Percentiles rank a stretch among this genome's conserved stretches.
Evolutionary conservation across 2,113 vertebrate species (phyloP).

Genomic region (Cinclus cinclus): DNA sequence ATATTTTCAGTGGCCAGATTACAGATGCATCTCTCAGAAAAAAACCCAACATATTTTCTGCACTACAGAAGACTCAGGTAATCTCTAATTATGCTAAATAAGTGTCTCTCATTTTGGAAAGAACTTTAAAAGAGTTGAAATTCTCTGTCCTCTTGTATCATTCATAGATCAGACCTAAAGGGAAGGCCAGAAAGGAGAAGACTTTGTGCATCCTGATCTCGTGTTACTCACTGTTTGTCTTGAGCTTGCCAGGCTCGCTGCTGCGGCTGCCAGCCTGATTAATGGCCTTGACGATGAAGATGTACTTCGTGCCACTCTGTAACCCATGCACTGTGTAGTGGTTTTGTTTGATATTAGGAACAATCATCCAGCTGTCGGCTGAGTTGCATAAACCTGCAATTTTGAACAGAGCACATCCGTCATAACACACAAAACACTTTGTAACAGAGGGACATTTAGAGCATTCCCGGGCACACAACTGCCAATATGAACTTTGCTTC

Average conservation of each 20-base stretch:
- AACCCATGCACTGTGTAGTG: constrained; percentile 97
- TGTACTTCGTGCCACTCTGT: constrained; percentile 96
- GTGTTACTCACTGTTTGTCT: constrained; percentile 91
- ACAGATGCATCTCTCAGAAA: background rate
- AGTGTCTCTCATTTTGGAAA: background rate
- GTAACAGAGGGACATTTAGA: background rate
- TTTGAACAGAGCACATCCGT: constrained; percentile 43
- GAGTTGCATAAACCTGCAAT: constrained; percentile 95
- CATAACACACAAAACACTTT: background rate
- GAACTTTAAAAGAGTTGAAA: background rate
- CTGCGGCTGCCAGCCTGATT: constrained; percentile 96
- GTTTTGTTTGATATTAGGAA: constrained; percentile 98
- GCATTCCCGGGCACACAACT: background rate
- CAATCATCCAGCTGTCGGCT: constrained; percentile 99
- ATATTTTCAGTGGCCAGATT: background rate
- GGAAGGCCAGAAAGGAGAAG: background rate
- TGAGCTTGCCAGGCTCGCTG: constrained; percentile 93
- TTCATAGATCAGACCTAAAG: background rate
- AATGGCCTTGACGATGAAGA: constrained; percentile 97
- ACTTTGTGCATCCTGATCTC: background rate
- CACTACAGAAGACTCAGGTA: background rate
- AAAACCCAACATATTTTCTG: background rate
- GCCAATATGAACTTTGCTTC: background rate
- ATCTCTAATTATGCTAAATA: background rate
- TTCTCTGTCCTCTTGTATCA: background rate